Evolutionary conservation across 1,140 invertebrate species (phyloP), one percentile per base, ranked within the genome.

Genomic region (honey bee (Apis mellifera)): DNA sequence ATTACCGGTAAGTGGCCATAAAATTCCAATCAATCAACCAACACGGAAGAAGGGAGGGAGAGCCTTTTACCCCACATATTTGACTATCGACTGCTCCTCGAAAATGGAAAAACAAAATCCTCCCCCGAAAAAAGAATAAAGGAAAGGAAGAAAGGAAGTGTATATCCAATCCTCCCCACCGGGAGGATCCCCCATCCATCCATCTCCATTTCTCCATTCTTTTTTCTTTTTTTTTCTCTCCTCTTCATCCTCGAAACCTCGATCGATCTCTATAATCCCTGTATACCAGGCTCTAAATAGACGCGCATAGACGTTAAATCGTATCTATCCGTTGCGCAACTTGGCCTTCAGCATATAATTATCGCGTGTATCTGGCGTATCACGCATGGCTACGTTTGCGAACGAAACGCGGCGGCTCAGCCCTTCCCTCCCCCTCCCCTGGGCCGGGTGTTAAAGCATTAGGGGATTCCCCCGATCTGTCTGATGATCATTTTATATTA

Each of bases 401-500:
- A 86, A 78, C 85, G 82, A 76, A 42, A 87, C 78, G 84, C 84
- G 79, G 76, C 77, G 85, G 88, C 85, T 86, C 86, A 68, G 75
- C 83, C 82, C 83, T 70, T 3, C 32, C 32, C 32, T 42, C 32
- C 32, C 5, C 4, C 7, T 5, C 5, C 4, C 0, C 32, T 42
- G 32, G 78, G 69, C 55, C 60, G 80, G 86, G 89, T 86, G 86
- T 88, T 88, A 87, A 84, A 88, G 86, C 88, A 87, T 90, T 88
- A 86, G 86, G 89, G 89, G 88, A 89, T 89, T 90, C 84, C 87
- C 87, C 78, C 88, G 86, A 89, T 90, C 88, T 87, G 88, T 86
- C 89, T 89, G 89, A 90, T 89, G 89, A 90, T 90, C 89, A 89
- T 89, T 90, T 90, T 89, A 90, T 90, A 90, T 90, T 90, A 90